Evolutionary conservation across 2,113 vertebrate genomes (phyloP), one percentile per base, ranked within the genome.

Genomic region (Zosterops lateralis): DNA sequence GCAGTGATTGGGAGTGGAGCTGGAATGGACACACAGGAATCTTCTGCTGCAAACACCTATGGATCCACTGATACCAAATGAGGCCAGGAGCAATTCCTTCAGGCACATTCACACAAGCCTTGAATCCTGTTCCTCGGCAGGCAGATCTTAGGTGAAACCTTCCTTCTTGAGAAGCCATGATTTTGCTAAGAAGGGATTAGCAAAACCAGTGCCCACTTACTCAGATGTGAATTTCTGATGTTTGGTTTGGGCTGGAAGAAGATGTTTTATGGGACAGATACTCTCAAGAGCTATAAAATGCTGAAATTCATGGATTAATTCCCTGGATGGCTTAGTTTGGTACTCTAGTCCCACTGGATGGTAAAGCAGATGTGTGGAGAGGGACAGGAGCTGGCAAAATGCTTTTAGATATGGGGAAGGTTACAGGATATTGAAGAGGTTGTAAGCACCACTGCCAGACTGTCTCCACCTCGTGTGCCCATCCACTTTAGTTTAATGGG

Each of bases 51-150:
- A 51, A 36, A 29, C 31, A 56, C 24, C 85, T 32, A 1, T 8
- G 38, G 50, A 61, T 21, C 40, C 1, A 3, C 38, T 60, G 81
- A 6, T 10, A 32, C 1, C 4, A 21, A 58, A 56, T 0, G 0
- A 89, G 58, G 28, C 32, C 40, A 21, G 64, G 24, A 68, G 36
- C 6, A 4, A 47, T 57, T 51, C 28, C 40, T 78, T 77, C 65
- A 73, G 73, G 34, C 31, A 50, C 20, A 6, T n/a, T 45, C 77
- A n/a, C 50, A 65, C 51, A 22, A 12, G 22, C 8, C 56, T 70
- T 11, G 8, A 51, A 20, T 48, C 26, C 14, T 10, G 4, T 15
- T 78, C 38, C 71, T 47, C 5, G 2, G 29, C 0, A 0, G 67
- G 34, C 45, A 80, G 24, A 38, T 16, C 24, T 47, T 17, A 53